Conservation (phyloP, 2,113 vertebrate genomes). For the Apodemus sylvaticus region DNA sequence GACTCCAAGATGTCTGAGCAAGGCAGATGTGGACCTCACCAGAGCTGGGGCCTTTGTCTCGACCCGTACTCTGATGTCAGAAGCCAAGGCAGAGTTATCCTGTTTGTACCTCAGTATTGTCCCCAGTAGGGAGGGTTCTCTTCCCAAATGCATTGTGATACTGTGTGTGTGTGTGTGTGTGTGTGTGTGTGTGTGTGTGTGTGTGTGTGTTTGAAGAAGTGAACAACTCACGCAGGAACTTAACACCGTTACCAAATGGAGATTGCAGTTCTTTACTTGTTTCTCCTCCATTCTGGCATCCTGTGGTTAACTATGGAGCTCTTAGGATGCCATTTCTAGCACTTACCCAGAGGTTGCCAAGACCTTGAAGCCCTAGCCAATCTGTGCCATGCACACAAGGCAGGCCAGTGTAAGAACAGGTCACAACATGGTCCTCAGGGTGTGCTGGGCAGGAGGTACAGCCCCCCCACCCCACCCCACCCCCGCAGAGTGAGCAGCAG, state of each 20-base stretch:
- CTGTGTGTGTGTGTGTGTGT: not conserved
- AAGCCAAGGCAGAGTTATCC: not conserved
- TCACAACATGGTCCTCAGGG: not conserved
- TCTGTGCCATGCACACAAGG: not conserved
- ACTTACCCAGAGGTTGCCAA: not conserved
- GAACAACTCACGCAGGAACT: not conserved
- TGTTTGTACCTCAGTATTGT: not conserved
- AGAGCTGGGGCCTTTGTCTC: not conserved
- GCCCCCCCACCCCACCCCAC: too few species aligned
- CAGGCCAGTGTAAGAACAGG: not conserved
- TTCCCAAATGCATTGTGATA: not conserved
- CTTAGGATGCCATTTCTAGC: not conserved
- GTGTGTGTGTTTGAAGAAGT: not conserved
- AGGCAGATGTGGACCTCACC: not conserved
- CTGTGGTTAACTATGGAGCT: not conserved
- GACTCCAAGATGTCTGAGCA: not conserved
- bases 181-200: not conserved
- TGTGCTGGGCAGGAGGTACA: not conserved
- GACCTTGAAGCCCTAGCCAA: not conserved
- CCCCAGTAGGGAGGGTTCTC: fast-evolving
- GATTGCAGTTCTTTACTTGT: not conserved
- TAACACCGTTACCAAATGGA: not conserved
- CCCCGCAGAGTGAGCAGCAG: not conserved
- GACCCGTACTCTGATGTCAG: not conserved
- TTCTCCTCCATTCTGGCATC: not conserved